A percentile compares a stretch with the other conserved stretches of the same genome.
These are phyloP conservation scores for Iselma pallidipennis DNA, from an alignment of 2,888 invertebrate species.

Conservation along the genomic window DNA sequence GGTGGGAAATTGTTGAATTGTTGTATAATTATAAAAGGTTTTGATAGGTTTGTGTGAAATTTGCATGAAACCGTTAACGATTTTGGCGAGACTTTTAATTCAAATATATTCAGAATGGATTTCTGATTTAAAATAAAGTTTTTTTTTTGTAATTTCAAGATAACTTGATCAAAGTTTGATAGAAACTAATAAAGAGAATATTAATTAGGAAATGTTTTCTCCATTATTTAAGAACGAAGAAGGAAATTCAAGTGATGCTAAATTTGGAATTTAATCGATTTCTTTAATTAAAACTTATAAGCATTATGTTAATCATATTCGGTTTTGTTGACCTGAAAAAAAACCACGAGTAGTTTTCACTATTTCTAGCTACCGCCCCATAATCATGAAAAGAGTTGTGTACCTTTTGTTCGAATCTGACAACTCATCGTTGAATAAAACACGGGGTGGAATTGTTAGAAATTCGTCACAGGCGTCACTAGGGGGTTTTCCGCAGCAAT, in stretches of 20 bases:
- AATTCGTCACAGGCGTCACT: background rate
- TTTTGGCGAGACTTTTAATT: too few species aligned
- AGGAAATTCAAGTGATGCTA: background rate
- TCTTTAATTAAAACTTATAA: too few species aligned
- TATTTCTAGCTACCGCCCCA: background rate
- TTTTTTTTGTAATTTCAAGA: background rate
- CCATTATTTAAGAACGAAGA: background rate
- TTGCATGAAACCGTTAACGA: too few species aligned
- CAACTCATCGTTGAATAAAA: background rate
- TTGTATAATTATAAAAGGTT: background rate
- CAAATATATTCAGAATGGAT: too few species aligned
- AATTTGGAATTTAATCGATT: background rate
- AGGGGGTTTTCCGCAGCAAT: background rate
- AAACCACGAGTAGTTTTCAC: background rate
- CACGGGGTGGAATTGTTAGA: background rate
- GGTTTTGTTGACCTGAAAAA: too few species aligned
- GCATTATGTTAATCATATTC: too few species aligned
- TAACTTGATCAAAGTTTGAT: background rate
- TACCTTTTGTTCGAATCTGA: background rate
- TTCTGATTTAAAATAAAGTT: background rate
- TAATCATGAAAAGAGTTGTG: background rate
- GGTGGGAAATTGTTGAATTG: background rate
- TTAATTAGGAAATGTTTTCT: background rate
- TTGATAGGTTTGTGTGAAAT: too few species aligned
- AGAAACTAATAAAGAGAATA: background rate